Conservation (phyloP, 2,888 invertebrate genomes). For the Aleiodes leptofemur region DNA sequence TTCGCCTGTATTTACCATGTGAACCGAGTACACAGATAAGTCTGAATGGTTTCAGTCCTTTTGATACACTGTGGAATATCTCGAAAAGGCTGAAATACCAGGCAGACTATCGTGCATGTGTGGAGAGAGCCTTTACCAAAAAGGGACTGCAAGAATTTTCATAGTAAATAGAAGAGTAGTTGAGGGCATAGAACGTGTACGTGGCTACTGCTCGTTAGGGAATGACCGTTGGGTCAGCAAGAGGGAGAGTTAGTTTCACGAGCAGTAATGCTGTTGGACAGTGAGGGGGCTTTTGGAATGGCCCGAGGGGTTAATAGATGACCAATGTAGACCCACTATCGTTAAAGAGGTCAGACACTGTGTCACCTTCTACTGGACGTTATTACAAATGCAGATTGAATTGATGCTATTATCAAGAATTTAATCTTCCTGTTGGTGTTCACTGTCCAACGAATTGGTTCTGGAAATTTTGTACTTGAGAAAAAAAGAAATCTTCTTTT, state of each 20-base stretch:
- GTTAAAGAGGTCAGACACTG: conserved; percentile 66
- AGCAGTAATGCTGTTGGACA: conserved; percentile 30
- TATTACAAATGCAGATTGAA: conserved; percentile 72
- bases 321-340: conserved; percentile 63
- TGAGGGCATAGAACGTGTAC: conserved; percentile 46
- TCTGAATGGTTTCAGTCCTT: too few species aligned
- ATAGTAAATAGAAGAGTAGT: conserved; percentile 43
- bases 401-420: conserved; percentile 60
- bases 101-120: conserved; percentile 6
- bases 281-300: conserved; percentile 54
- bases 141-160: too few species aligned
- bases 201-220: conserved; percentile 57
- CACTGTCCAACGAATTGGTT: conserved; percentile 13
- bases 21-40: too few species aligned
- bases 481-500: too few species aligned
- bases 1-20: too few species aligned
- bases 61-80: background rate
- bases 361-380: conserved; percentile 69
- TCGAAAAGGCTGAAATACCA: conserved; percentile 24
- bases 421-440: conserved; percentile 38
- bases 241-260: conserved; percentile 30
- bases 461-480: background rate
- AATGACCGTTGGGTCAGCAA: conserved; percentile 39
- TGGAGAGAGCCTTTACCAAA: too few species aligned
- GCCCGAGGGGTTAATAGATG: conserved; percentile 71